Evolutionary conservation across 1,140 invertebrate species (phyloP), one percentile per base, ranked within the genome.

Genomic region (Polypedilum vanderplanki): DNA sequence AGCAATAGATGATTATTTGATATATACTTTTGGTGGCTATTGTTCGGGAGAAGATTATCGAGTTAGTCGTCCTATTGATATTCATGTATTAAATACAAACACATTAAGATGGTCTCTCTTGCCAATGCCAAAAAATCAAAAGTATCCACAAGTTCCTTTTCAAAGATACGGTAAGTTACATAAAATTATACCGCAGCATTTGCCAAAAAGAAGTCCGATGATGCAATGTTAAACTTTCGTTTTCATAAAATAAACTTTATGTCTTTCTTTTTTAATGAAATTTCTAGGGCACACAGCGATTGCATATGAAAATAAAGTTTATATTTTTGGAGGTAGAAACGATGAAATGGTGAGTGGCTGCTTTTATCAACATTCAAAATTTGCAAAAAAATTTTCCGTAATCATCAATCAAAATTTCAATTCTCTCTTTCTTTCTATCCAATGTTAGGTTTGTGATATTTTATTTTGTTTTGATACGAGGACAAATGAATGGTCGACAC

Each of bases 21-120:
- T 97, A 74, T 97, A 90, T 80, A 93, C 92, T 0, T 97, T 97
- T 84, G 95, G 95, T 22, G 95, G 95, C 18, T 97, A 94, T 80
- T 94, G 91, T 79, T 92, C 91, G 3, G 89, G 88, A 20, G 90
- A 93, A 79, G 88, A 93, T 79, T 94, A 92, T 82, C 83, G 85
- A 41, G 82, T 83, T 3, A 86, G 85, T 65, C 85, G 89, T 17
- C 89, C 92, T 3, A 96, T 97, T 79, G 94, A 96, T 82, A 89
- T 96, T 3, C 91, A 96, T 83, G 87, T 94, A n/a, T 84, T 97
- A 3, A 89, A 96, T 81, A 94, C 91, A 77, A 84, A 89, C 84
- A 88, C 86, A 3, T 82, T 87, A 75, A 82, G 88, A 77, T 90
- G 88, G 88, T 80, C 82, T 1, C 64, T 81, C 33, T 77, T 83